Evolutionary conservation across 2,797 vertebrate species (phyloP).

Genomic region (Antennarius maculatus): DNA sequence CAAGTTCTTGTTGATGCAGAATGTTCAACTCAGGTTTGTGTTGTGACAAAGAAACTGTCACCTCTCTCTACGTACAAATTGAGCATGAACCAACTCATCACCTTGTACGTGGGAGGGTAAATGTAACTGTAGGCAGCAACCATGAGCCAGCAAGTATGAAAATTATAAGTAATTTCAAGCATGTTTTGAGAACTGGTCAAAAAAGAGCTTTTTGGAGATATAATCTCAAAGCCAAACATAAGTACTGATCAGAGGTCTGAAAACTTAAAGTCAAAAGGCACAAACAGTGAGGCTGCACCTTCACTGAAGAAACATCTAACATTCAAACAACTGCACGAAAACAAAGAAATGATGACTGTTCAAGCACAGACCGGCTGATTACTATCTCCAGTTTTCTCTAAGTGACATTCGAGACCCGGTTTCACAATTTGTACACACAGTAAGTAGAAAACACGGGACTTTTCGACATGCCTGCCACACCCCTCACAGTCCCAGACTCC

Average conservation of each 20-base stretch:
- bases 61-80: not conserved
- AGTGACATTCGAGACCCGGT: too few species aligned
- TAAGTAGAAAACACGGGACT: too few species aligned
- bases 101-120: not conserved
- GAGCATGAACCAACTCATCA: not conserved
- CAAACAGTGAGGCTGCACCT: not conserved
- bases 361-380: too few species aligned
- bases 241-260: not conserved
- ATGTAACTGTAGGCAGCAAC: not conserved
- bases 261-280: not conserved
- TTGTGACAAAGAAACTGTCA: not conserved
- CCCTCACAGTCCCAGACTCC: too few species aligned
- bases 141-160: not conserved
- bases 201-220: not conserved
- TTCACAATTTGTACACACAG: too few species aligned
- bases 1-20: not conserved
- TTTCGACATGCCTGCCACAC: too few species aligned
- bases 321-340: not conserved
- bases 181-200: too few species aligned
- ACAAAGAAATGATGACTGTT: too few species aligned
- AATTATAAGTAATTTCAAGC: not conserved
- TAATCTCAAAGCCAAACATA: not conserved
- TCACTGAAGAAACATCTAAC: constrained; percentile 11
- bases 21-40: not conserved
- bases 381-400: too few species aligned